Base-by-base conservation (phyloP, 2,888 invertebrate genomes). In the Cerceris rybyensis region DNA sequence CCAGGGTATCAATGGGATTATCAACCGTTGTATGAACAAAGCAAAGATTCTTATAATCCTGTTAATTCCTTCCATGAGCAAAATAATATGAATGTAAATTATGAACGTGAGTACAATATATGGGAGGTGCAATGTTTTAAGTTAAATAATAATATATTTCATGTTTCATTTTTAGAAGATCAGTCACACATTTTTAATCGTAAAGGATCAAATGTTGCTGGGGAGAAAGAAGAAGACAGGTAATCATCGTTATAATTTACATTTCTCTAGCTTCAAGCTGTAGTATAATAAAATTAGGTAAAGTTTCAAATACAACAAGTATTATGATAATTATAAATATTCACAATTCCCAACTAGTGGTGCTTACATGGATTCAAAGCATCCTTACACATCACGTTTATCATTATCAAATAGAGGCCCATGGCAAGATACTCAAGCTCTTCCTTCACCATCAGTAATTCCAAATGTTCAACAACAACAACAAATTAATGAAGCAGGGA, bases 1-100 rank as follows among this genome's bases (percentile, higher is more conserved):
- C 88, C 88, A 13, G 83, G 87, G 6, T 89, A 90, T 43, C 89
- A 83, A 17, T 91, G 91, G 91, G 88, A 91, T 50, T 90, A 91
- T 82, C 88, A 87, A 54, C 88, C 87, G 7, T 76, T 88, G 7
- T 90, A 90, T 54, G 90, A 91, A 28, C 90, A 87, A 65, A 90
- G 86, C 55, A 91, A 90, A 54, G 89, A 89, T 60, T 43, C 72
- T 0, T 89, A 87, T 66, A 83, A 80, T 46, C 72, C 85, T 28
- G 71, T 79, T 41, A 88, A 88, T 78, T 70, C 87, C 2, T 83
- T 84, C 65, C 90, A 77, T 17, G 85, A 83, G 7, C 88, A 84
- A 43, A 87, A 78, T 14, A 89, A 88, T 74, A 14, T 86, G 9
- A 82, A 87, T 57, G 77, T 82, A 28, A 28, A 28, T 16, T 91